Conservation (phyloP, 2,888 invertebrate genomes). For the Brenthis hecate region DNA sequence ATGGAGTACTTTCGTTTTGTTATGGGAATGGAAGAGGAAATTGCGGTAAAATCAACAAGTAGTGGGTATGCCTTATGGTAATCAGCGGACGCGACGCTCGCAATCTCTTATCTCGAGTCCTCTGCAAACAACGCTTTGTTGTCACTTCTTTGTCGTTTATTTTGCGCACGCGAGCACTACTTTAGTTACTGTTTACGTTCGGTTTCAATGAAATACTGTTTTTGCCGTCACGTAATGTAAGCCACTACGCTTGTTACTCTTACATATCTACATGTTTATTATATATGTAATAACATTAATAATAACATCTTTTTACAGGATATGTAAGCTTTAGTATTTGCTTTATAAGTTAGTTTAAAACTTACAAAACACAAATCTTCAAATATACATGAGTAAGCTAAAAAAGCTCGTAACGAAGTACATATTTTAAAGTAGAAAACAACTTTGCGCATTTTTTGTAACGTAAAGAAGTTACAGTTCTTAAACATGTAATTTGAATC, state of each 20-base stretch:
- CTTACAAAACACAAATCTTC: too few relatives aligned
- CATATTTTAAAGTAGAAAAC: too few relatives aligned
- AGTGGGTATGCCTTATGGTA: background rate
- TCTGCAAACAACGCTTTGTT: slow-evolving; percentile 5
- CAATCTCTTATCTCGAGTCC: slow-evolving; percentile 8
- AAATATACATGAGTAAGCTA: too few relatives aligned
- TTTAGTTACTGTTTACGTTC: background rate
- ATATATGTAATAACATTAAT: too few relatives aligned
- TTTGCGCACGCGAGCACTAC: background rate
- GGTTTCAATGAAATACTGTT: background rate
- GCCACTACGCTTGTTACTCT: background rate
- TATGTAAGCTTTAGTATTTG: too few relatives aligned
- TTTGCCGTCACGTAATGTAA: background rate
- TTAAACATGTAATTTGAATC: too few relatives aligned
- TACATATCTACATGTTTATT: too few relatives aligned
- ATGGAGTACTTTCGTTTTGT: background rate
- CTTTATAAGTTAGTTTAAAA: too few relatives aligned
- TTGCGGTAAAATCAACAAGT: slow-evolving; percentile 5
- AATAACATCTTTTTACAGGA: too few relatives aligned
- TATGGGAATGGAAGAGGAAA: background rate
- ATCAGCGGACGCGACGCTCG: background rate
- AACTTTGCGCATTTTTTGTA: too few relatives aligned
- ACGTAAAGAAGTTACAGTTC: too few relatives aligned
- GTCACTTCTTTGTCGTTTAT: background rate
- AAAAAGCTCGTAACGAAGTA: too few relatives aligned